Conservation (phyloP, 2,797 vertebrate genomes). For the Microctenopoma lineatum region DNA sequence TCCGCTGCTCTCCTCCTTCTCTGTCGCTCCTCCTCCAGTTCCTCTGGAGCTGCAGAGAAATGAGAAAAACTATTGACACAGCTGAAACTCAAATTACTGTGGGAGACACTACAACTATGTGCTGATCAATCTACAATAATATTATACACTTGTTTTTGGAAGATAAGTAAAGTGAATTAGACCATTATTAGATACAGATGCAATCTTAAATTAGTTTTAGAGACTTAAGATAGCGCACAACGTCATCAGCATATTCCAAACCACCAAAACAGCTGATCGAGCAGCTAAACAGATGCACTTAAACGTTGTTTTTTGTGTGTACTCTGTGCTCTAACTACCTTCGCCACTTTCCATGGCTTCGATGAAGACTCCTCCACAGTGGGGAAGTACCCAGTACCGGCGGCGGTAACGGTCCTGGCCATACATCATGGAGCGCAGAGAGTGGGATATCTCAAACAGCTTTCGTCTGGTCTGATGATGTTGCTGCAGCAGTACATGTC, state of each 20-base stretch:
- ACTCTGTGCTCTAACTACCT: conserved; percentile 81
- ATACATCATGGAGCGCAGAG: conserved; percentile 96
- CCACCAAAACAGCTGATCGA: conserved; percentile 25
- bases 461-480: conserved; percentile 97
- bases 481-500: conserved; percentile 84
- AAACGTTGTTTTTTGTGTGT: conserved; percentile 8
- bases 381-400: conserved; percentile 97
- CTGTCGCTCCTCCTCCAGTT: conserved; percentile 94
- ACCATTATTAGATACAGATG: conserved; percentile 31
- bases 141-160: conserved; percentile 12
- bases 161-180: conserved; percentile 14
- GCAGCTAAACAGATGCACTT: conserved; percentile 16
- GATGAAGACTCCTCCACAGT: conserved; percentile 96
- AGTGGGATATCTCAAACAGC: conserved; percentile 96
- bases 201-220: conserved; percentile 34
- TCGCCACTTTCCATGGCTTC: conserved; percentile 98
- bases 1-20: conserved; percentile 87
- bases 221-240: conserved; percentile 33
- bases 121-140: background rate
- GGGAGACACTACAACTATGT: conserved; percentile 3
- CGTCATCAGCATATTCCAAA: conserved; percentile 32
- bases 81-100: conserved; percentile 12
- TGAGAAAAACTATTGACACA: conserved; percentile 11
- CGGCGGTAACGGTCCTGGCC: conserved; percentile 97
- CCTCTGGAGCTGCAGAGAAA: conserved; percentile 87